Conservation (phyloP, 2,888 invertebrate species). For the Drosophila robusta region DNA sequence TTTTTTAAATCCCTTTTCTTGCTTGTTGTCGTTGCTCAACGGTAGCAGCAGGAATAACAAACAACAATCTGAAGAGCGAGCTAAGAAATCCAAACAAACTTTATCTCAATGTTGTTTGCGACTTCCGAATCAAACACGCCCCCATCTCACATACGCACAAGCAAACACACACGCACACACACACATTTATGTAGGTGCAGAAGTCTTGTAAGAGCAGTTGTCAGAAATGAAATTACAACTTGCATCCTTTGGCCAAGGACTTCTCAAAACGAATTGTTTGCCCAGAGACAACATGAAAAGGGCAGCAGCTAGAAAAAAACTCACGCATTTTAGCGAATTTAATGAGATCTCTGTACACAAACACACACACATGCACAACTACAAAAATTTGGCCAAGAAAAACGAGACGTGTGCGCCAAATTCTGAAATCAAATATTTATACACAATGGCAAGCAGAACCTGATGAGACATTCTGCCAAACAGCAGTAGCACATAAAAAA, state of each 20-base stretch:
- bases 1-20: slow-evolving; percentile 1
- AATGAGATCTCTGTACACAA: slow-evolving; percentile 41
- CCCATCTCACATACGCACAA: slow-evolving; percentile 27
- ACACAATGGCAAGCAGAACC: slow-evolving; percentile 36
- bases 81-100: slow-evolving; percentile 74
- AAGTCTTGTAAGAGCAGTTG: slow-evolving; percentile 47
- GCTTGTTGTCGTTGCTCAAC: slow-evolving; percentile 11
- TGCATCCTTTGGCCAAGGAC: slow-evolving; percentile 66
- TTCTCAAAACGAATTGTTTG: slow-evolving; percentile 62
- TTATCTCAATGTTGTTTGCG: slow-evolving; percentile 77
- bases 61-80: slow-evolving; percentile 60
- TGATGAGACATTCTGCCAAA: slow-evolving; percentile 44
- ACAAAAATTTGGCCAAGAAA: slow-evolving; percentile 19
- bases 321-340: slow-evolving; percentile 68
- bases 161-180: slow-evolving; percentile 27
- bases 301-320: slow-evolving; percentile 38
- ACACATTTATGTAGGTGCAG: slow-evolving; percentile 16
- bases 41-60: slow-evolving; percentile 52
- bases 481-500: slow-evolving; percentile 48
- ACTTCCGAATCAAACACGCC: slow-evolving; percentile 71
- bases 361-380: slow-evolving; percentile 15
- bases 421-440: slow-evolving; percentile 64
- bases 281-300: slow-evolving; percentile 67
- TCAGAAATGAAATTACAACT: slow-evolving; percentile 79
- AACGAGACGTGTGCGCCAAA: slow-evolving; percentile 33